phyloP scores from a whole-genome alignment of 1,140 invertebrate genomes.

The Aphidius gifuensis region DNA sequence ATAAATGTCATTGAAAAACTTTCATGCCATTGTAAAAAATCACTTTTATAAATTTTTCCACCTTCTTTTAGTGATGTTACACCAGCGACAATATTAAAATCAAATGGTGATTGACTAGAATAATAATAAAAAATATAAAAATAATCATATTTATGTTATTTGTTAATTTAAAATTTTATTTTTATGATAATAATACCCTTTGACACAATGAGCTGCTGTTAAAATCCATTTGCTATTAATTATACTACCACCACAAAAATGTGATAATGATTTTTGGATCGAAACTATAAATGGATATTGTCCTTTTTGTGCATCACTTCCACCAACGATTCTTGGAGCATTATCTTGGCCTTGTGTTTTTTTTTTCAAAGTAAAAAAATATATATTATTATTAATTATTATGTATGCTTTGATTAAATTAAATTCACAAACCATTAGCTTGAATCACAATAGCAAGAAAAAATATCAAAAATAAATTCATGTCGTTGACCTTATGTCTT shows the following conservation, averaged over 20 bases:
- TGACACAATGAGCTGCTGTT: constrained; percentile 60
- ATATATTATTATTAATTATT: not conserved
- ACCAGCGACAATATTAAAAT: constrained; percentile 35
- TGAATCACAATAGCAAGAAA: not conserved
- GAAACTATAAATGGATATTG: no score
- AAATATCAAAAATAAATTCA: no score
- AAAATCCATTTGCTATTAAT: constrained; percentile 54
- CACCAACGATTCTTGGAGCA: no score
- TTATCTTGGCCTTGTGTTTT: no score
- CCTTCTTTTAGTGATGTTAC: constrained; percentile 34
- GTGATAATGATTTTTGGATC: constrained; percentile 13
- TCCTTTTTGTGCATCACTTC: no score
- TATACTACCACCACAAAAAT: constrained; percentile 60
- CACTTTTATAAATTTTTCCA: constrained; percentile 36
- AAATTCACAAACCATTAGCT: constrained; percentile 4
- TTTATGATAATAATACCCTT: constrained; percentile 26
- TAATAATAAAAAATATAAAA: not conserved
- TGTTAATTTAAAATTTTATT: not conserved
- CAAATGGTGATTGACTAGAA: not conserved
- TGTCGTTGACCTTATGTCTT: no score
- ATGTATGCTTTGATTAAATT: not conserved
- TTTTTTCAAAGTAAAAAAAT: constrained; percentile 10
- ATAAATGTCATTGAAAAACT: constrained; percentile 32
- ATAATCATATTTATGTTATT: not conserved
- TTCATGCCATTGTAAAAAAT: constrained; percentile 43